These are phyloP conservation scores for Eriocheir sinensis DNA, from an alignment of 1,140 invertebrate species.

Conservation along the genomic window DNA sequence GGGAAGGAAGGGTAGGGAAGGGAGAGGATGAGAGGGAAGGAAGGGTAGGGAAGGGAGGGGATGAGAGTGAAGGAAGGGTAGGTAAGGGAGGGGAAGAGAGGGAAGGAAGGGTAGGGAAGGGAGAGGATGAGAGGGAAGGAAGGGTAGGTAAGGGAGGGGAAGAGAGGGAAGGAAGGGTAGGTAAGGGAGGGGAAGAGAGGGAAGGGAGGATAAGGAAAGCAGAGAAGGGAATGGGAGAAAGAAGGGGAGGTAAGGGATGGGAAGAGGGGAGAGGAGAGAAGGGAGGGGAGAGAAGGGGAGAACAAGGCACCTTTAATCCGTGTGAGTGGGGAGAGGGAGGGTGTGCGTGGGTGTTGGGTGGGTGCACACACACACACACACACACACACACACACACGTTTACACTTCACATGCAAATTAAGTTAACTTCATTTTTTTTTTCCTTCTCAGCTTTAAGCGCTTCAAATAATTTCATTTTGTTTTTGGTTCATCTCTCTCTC, in stretches of 20 bases:
- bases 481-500: too few relatives aligned
- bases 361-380: neutral
- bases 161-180: neutral
- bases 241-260: neutral
- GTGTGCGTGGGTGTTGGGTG: neutral
- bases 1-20: neutral
- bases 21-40: neutral
- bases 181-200: neutral
- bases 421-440: neutral
- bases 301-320: constrained; percentile 31
- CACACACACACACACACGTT: neutral
- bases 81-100: too few relatives aligned
- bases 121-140: too few relatives aligned
- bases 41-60: too few relatives aligned
- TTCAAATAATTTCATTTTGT: too few relatives aligned
- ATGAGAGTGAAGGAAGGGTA: too few relatives aligned
- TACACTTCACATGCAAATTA: neutral
- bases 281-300: neutral
- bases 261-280: neutral
- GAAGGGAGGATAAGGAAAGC: neutral
- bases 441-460: too few relatives aligned
- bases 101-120: too few relatives aligned
- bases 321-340: neutral
- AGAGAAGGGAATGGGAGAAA: neutral
- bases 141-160: too few relatives aligned